A percentile compares a stretch with the other conserved stretches of the same genome.
Conservation (phyloP, 1,140 invertebrate species). For the Platorchestia sp. region DNA sequence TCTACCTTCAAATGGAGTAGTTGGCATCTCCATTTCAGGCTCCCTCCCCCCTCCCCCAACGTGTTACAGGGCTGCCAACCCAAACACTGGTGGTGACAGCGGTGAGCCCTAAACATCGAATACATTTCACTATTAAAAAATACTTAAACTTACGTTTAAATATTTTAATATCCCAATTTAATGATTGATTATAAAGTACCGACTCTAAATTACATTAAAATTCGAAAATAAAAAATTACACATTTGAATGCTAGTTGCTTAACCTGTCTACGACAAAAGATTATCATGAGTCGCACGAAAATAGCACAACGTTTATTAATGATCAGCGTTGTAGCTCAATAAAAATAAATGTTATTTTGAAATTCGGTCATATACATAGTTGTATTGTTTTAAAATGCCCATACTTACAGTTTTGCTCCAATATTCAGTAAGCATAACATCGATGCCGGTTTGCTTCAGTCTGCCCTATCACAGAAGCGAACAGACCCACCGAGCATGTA, state of each 20-base stretch:
- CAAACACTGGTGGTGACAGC: conserved; percentile 11
- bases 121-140: background rate
- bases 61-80: conserved; percentile 54
- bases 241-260: background rate
- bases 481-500: background rate
- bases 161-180: background rate
- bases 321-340: background rate
- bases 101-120: conserved; percentile 35
- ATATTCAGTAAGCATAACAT: conserved; percentile 29
- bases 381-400: background rate
- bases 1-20: conserved; percentile 54
- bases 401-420: conserved; percentile 28
- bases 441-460: conserved; percentile 43
- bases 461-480: background rate
- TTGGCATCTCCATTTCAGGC: conserved; percentile 54
- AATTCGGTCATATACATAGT: background rate
- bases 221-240: background rate
- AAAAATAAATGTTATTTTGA: background rate
- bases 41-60: conserved; percentile 38
- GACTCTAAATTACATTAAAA: background rate
- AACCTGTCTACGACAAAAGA: background rate
- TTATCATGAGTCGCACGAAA: background rate
- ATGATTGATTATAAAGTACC: background rate
- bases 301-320: background rate
- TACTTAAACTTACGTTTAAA: background rate